Evolutionary conservation across 2,888 invertebrate genomes (phyloP).

Genomic region (Dasypogon diadema): DNA sequence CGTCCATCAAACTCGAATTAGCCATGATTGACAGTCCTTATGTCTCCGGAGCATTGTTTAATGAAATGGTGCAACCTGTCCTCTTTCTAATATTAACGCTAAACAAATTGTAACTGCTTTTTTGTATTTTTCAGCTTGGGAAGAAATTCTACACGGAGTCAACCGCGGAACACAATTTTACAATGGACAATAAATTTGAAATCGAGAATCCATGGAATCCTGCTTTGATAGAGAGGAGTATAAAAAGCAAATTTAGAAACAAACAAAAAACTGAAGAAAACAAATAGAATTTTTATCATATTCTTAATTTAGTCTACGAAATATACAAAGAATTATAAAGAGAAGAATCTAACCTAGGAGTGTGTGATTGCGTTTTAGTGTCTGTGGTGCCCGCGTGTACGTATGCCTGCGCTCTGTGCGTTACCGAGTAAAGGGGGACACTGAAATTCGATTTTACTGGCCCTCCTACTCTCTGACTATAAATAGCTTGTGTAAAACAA

Average conservation of each 20-base stretch:
- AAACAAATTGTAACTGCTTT: no score
- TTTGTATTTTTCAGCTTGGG: conserved; percentile 77
- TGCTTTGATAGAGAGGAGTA: background rate
- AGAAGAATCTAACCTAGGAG: conserved; percentile 18
- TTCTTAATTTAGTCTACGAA: conserved; percentile 35
- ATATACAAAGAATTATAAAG: conserved; percentile 37
- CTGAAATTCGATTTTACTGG: conserved; percentile 16
- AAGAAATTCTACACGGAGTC: conserved; percentile 74
- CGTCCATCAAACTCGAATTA: no score
- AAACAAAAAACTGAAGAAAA: conserved; percentile 17
- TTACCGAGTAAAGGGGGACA: conserved; percentile 1
- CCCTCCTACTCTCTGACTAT: conserved; percentile 13
- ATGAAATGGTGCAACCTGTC: no score
- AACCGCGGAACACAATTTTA: conserved; percentile 72
- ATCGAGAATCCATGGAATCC: background rate
- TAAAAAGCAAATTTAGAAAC: background rate
- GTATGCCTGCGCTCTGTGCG: conserved; percentile 17
- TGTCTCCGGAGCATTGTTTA: no score
- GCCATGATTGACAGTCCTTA: no score
- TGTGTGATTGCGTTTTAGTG: conserved; percentile 29
- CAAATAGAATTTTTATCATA: conserved; percentile 40
- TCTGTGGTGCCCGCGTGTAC: conserved; percentile 21
- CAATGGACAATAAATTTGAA: conserved; percentile 69
- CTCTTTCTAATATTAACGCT: no score
- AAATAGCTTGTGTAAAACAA: conserved; percentile 46